Evolutionary conservation across 2,797 vertebrate genomes (phyloP).

Genomic region (Chiropotes sagulatus): DNA sequence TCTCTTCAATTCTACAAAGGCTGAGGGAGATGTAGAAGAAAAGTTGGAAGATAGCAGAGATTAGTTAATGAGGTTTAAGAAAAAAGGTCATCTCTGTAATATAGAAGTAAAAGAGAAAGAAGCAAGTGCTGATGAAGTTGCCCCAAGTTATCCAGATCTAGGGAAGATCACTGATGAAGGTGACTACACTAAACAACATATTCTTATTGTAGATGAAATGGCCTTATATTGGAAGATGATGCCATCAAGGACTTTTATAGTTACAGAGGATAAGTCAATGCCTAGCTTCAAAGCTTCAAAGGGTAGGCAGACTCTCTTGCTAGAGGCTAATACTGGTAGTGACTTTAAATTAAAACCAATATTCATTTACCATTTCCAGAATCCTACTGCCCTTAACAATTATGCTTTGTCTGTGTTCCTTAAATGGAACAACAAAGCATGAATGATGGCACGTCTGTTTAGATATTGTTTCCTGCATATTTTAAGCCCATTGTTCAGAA

Average conservation of each 20-base stretch:
- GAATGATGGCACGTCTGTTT: not conserved
- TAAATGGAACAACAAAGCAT: not conserved
- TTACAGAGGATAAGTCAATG: not conserved
- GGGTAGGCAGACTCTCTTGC: not conserved
- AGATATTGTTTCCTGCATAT: not conserved
- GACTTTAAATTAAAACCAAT: not conserved
- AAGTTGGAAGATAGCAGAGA: not conserved
- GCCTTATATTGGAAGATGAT: not conserved
- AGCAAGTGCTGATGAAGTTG: not conserved
- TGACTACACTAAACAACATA: not conserved
- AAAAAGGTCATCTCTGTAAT: not conserved
- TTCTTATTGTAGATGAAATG: not conserved
- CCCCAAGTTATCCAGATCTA: not conserved
- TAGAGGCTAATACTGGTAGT: not conserved
- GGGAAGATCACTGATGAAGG: not conserved
- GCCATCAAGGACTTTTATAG: not conserved
- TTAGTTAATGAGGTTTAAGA: not conserved
- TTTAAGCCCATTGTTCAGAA: not conserved
- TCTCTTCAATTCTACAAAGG: not conserved
- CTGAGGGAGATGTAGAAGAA: not conserved
- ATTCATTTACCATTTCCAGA: not conserved
- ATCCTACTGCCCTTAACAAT: not conserved
- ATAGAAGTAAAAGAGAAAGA: not conserved
- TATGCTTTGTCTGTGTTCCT: not conserved
- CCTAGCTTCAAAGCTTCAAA: not conserved